Conservation (phyloP, 2,888 invertebrate genomes). For the Ophion costatus region DNA sequence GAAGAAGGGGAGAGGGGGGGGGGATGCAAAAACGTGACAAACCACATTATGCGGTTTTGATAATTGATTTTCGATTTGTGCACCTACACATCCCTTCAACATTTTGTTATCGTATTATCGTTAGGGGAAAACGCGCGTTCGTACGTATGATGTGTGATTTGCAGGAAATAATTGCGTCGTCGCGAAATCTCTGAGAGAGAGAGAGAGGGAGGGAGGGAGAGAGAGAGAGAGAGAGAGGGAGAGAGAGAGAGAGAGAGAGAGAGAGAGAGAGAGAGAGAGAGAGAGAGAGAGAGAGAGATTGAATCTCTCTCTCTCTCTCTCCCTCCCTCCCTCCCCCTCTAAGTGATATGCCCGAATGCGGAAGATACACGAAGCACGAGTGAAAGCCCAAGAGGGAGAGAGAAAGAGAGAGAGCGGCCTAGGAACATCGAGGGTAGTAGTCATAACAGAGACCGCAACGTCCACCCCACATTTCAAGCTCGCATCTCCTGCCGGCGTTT, state of each 20-base stretch:
- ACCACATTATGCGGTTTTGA: slow-evolving; percentile 29
- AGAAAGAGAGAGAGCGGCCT: slow-evolving; percentile 46
- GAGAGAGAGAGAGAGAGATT: too few relatives aligned
- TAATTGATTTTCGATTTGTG: slow-evolving; percentile 59
- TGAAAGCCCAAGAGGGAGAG: slow-evolving; percentile 50
- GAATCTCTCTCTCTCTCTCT: not conserved
- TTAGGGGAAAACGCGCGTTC: too few relatives aligned
- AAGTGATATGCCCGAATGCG: too few relatives aligned
- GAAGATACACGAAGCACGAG: too few relatives aligned
- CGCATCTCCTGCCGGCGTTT: slow-evolving; percentile 50
- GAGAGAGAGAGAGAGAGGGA: too few relatives aligned
- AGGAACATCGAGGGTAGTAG: slow-evolving; percentile 69
- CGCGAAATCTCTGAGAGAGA: slow-evolving; percentile 36
- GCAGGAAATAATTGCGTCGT: slow-evolving; percentile 61
- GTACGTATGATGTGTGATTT: slow-evolving; percentile 12
- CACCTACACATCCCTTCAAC: slow-evolving; percentile 14
- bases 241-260: too few relatives aligned
- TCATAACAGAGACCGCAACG: slow-evolving; percentile 79
- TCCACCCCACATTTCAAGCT: slow-evolving; percentile 80
- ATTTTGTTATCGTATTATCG: slow-evolving; percentile 40
- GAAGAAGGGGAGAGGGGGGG: not conserved
- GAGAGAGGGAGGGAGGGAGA: too few relatives aligned
- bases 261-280: too few relatives aligned
- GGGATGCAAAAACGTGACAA: not conserved
- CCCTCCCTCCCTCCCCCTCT: slow-evolving; percentile 7